Conservation (phyloP, 2,888 invertebrate genomes). For the Athetis lepigone region DNA sequence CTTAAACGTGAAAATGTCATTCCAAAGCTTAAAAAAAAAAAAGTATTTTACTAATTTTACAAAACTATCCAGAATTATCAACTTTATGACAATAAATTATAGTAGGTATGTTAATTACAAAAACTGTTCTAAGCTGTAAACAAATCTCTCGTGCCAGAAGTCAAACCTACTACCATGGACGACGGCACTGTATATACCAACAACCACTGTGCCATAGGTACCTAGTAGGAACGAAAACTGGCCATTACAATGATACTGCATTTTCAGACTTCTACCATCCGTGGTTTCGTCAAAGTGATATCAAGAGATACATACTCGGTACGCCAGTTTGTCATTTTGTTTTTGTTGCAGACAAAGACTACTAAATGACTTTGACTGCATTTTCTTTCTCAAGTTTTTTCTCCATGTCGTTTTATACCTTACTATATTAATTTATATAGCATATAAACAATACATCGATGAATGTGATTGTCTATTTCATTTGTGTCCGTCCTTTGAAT, state of each 20-base stretch:
- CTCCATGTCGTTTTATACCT: constrained; percentile 2
- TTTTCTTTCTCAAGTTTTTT: constrained; percentile 14
- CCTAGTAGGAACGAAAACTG: background rate
- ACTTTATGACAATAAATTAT: no score
- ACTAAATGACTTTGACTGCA: constrained; percentile 41
- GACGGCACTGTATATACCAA: background rate
- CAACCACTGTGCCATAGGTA: background rate
- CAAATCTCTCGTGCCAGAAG: background rate
- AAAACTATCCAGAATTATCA: no score
- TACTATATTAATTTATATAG: constrained; percentile 21
- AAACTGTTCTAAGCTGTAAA: no score
- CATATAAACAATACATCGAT: background rate
- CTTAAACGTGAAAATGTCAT: no score
- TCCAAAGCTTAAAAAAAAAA: no score
- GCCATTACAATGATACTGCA: constrained; percentile 23
- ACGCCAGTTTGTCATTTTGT: constrained; percentile 69
- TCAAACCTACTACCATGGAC: constrained; percentile 7
- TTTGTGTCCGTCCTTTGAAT: constrained; percentile 42
- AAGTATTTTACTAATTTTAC: no score
- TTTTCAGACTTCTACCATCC: constrained; percentile 83
- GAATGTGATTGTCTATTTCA: constrained; percentile 28
- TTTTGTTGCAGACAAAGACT: constrained; percentile 41
- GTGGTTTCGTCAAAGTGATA: constrained; percentile 77
- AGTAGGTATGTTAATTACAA: no score
- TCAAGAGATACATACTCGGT: constrained; percentile 83